Evolutionary conservation across 1,140 invertebrate species (phyloP).

Genomic region (Drosophila busckii): DNA sequence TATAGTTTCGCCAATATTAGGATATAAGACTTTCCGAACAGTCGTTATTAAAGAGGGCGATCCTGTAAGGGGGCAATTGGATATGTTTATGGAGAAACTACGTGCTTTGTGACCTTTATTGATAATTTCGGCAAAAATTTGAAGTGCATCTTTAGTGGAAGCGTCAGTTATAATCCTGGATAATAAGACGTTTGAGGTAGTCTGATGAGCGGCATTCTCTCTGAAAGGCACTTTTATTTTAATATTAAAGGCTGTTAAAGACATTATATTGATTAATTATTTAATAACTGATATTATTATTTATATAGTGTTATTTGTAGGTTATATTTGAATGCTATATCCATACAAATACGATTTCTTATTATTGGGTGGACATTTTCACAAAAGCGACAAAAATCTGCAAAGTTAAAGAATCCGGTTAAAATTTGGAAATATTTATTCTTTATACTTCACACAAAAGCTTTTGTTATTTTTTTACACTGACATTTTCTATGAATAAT

Average conservation of each 20-base stretch:
- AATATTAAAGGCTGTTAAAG: slow-evolving; percentile 29
- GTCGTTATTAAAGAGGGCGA: slow-evolving; percentile 3
- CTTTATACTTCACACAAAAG: too few species aligned
- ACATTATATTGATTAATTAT: not conserved
- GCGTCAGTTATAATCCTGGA: slow-evolving; percentile 52
- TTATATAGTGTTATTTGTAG: not conserved
- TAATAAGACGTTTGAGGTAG: slow-evolving; percentile 36
- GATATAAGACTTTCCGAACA: slow-evolving; percentile 20
- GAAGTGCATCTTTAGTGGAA: slow-evolving; percentile 55
- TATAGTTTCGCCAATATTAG: slow-evolving; percentile 41
- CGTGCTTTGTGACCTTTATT: slow-evolving; percentile 44
- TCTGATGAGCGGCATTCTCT: slow-evolving; percentile 25
- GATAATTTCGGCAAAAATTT: slow-evolving; percentile 50
- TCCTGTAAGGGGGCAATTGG: slow-evolving; percentile 29
- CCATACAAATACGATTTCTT: too few species aligned
- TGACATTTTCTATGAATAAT: too few species aligned
- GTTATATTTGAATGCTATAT: too few species aligned
- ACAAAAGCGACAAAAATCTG: too few species aligned
- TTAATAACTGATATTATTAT: not conserved
- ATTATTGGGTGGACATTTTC: too few species aligned
- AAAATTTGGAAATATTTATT: too few species aligned
- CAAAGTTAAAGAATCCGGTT: too few species aligned
- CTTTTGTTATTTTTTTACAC: too few species aligned
- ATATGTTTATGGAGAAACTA: slow-evolving; percentile 37
- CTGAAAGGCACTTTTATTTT: slow-evolving; percentile 55